Percentiles rank a stretch among this genome's conserved stretches.
Conservation (phyloP, 1,140 invertebrate species). For the Parasteatoda tepidariorum region DNA sequence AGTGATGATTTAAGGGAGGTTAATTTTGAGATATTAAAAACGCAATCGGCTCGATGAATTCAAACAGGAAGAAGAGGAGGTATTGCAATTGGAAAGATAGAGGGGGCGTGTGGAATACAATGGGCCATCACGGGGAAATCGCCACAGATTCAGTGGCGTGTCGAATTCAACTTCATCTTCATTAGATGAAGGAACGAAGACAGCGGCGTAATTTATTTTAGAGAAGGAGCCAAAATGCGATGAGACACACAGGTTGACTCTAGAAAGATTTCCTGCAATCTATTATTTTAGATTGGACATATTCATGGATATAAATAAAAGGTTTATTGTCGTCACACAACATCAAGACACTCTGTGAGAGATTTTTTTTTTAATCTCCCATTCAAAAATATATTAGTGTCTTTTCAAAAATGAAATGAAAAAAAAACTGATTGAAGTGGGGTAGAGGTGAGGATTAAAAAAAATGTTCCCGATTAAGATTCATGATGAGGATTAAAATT, state of each 20-base stretch:
- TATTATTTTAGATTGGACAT: conserved; percentile 47
- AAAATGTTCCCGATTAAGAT: no score
- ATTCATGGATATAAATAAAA: conserved; percentile 36
- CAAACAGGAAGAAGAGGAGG: background rate
- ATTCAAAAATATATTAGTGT: no score
- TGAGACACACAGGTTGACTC: conserved; percentile 20
- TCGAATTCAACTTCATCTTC: conserved; percentile 46
- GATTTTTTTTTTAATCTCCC: no score
- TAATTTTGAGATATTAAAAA: background rate
- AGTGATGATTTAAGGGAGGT: background rate
- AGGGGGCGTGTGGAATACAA: conserved; percentile 8
- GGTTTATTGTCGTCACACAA: conserved; percentile 5
- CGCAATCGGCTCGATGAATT: background rate
- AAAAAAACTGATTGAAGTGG: no score
- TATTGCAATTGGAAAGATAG: background rate
- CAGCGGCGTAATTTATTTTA: conserved; percentile 44
- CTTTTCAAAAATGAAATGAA: no score
- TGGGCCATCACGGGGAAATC: conserved; percentile 5
- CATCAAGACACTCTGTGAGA: background rate
- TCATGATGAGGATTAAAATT: no score
- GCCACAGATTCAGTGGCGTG: conserved; percentile 23
- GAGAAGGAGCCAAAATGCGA: conserved; percentile 7
- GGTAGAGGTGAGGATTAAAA: no score
- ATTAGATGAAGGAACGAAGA: conserved; percentile 39
- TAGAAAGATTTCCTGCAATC: conserved; percentile 51